Percentiles rank a stretch among this genome's conserved stretches.
phyloP scores from a whole-genome alignment of 1,140 invertebrate species.

The Hylaeus anthracinus region DNA sequence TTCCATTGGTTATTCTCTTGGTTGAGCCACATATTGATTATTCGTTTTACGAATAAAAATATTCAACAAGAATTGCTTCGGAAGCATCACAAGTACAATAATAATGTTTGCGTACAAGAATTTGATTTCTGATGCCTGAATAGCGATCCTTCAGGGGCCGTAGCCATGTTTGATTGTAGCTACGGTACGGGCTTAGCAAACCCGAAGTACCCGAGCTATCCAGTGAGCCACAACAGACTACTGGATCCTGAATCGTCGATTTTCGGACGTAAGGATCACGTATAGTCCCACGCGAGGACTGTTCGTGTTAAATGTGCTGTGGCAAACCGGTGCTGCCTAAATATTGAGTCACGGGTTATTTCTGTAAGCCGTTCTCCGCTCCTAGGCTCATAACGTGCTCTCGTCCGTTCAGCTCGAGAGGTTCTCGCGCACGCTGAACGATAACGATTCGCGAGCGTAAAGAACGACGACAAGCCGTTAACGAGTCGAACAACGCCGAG shows the following conservation, averaged over 20 bases:
- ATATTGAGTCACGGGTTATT: slow-evolving; percentile 72
- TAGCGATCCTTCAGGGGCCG: too few relatives aligned
- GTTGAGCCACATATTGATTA: too few relatives aligned
- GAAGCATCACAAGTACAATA: too few relatives aligned
- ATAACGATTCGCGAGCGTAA: not conserved
- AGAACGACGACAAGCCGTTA: slow-evolving; percentile 21
- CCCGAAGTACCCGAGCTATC: too few relatives aligned
- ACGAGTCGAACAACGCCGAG: slow-evolving; percentile 2
- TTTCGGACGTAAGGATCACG: not conserved
- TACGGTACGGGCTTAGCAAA: too few relatives aligned
- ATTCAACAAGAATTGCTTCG: too few relatives aligned
- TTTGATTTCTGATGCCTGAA: too few relatives aligned
- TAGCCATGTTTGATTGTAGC: too few relatives aligned
- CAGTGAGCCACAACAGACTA: too few relatives aligned
- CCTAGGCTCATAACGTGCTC: slow-evolving; percentile 21
- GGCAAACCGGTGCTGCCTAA: slow-evolving; percentile 62
- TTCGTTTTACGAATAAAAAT: too few relatives aligned
- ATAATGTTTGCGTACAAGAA: too few relatives aligned
- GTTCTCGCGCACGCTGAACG: not conserved
- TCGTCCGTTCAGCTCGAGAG: slow-evolving; percentile 3
- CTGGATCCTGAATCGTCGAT: not conserved
- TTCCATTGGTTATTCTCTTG: too few relatives aligned
- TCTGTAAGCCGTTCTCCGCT: slow-evolving; percentile 50
- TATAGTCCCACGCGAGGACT: not conserved
- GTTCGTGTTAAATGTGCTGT: slow-evolving; percentile 35